Base-by-base conservation (phyloP, 2,888 invertebrate genomes). In the Cantharis lateralis region DNA sequence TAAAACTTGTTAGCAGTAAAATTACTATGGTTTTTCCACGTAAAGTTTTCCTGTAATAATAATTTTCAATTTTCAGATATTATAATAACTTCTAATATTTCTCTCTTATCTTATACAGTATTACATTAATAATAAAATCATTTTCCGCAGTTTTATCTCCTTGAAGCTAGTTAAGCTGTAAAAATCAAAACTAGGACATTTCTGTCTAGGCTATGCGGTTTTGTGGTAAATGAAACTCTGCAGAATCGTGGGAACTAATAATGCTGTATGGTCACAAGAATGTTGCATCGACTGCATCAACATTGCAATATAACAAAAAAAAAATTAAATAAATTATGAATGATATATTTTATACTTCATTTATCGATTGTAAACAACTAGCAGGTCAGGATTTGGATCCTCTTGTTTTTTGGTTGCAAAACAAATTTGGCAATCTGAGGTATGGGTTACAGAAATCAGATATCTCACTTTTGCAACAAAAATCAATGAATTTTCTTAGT, bases 131-230 rank as follows among this genome's bases (percentile, higher is more conserved):
- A 63, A 64, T 20, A 64, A 24, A 24, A 64, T 13, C 20, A 66
- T 66, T n/a, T 18, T 63, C 15, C 24, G 0, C 9, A 71, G 16
- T 26, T 69, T 63, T 48, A 24, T 71, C 48, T 75, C 75, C 68
- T 71, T 75, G 75, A 68, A 71, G 18, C 62, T 71, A 68, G 68
- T 66, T 71, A 71, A 62, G 62, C 70, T 71, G 71, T 61, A 70
- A 32, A 48, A 76, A 76, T 68, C 68, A 77, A 66, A 71, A 68
- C 76, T 70, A 73, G 76, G 62, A 71, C 74, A 77, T 78, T 78
- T 78, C 75, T 73, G 72, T 75, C 74, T 78, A 78, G 79, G 75
- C 70, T 77, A 64, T 80, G 80, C 80, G 80, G 80, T 80, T 80
- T 80, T 80, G 79, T 69, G 79, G 79, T 76, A 70, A 79, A 48